Base-by-base conservation (phyloP, 2,888 invertebrate genomes). In the Notodonta dromedarius region DNA sequence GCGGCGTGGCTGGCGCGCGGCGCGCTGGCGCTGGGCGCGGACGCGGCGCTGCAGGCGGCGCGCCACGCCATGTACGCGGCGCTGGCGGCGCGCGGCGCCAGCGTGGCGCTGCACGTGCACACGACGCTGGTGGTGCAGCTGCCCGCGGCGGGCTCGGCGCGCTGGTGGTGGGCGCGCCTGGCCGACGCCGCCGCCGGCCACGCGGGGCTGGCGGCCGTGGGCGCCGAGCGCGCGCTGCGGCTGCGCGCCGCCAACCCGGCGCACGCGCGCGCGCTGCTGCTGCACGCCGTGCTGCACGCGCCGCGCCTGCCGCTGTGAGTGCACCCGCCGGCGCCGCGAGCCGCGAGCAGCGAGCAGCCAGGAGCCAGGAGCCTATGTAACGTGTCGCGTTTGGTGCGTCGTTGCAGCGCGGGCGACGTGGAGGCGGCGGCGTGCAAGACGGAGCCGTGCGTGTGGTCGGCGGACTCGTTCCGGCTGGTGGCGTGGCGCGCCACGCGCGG, bases 221-320 rank as follows among this genome's bases (percentile, higher is more conserved):
- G 76, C 58, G 82, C 96, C 82, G 93, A 94, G 60, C 94, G 95
- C 50, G 90, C 95, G 76, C 94, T 95, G 81, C 95, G 95, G 63
- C 88, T 98, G 74, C 94, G 95, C 59, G 89, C 97, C 71, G 94
- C 95, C 82, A 98, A 98, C 93, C 97, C 98, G 44, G 94, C 95
- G 57, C 94, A 95, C 67, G 94, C 94, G 78, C 86, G 83, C 84
- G 94, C 96, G 65, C 86, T 98, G 64, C 89, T 97, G 63, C 93
- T 97, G 77, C 98, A 98, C 72, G 62, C 84, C 40, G 77, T 67
- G 58, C 55, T 80, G n/a, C 70, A 59, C 14, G 67, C 64, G 46
- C 71, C 64, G 56, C 66, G 54, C 40, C 14, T 13, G 11, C 46
- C 53, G 13, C 71, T 69, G 72, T 73, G 9, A 63, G 73, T 67